Evolutionary conservation across 2,113 vertebrate genomes (phyloP).

Genomic region (Tinamus guttatus): DNA sequence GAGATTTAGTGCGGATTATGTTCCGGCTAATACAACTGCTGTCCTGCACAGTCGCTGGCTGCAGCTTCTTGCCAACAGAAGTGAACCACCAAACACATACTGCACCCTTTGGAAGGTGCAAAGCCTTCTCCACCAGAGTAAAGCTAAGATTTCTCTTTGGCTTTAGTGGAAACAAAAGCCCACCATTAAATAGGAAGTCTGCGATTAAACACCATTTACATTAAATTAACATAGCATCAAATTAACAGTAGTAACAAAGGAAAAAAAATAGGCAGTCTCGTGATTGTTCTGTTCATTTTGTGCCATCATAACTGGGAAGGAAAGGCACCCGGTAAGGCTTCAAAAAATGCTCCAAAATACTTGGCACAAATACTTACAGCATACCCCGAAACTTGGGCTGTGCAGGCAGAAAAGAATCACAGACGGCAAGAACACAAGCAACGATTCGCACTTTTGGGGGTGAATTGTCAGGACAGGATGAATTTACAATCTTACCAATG

Average conservation of each 20-base stretch:
- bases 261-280: conserved; percentile 6
- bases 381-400: background rate
- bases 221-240: too few relatives aligned
- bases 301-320: background rate
- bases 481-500: background rate
- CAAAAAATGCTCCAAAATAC: background rate
- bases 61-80: background rate
- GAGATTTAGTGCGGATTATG: fast-evolving
- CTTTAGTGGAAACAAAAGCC: background rate
- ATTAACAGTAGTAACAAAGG: background rate
- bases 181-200: background rate
- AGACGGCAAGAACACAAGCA: background rate
- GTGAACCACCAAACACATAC: fast-evolving
- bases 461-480: background rate
- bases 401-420: background rate
- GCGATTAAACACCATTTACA: background rate
- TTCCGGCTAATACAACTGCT: background rate
- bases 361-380: background rate
- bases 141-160: background rate
- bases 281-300: background rate
- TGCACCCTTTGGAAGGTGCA: background rate
- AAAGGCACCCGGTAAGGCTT: background rate
- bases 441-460: background rate
- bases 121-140: background rate
- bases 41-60: fast-evolving